Conservation (phyloP, 2,888 invertebrate species). For the Emmelina monodactyla region DNA sequence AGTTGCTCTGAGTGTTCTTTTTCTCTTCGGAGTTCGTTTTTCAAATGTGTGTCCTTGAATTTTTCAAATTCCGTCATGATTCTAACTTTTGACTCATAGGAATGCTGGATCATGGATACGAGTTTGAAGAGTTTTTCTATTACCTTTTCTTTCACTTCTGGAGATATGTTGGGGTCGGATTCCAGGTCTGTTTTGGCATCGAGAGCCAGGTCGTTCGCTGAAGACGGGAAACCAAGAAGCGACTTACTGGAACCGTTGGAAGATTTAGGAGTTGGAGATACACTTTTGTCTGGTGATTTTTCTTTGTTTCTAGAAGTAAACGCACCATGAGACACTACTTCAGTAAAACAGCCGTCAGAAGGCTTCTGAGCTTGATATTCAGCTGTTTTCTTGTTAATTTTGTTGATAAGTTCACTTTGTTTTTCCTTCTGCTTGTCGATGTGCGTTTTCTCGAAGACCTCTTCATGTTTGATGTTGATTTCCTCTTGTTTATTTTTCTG, state of each 20-base stretch:
- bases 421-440: slow-evolving; percentile 47
- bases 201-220: slow-evolving; percentile 52
- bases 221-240: slow-evolving; percentile 50
- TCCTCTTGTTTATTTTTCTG: slow-evolving; percentile 15
- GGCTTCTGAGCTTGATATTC: slow-evolving; percentile 50
- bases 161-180: slow-evolving; percentile 47
- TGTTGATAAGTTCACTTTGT: slow-evolving; percentile 43
- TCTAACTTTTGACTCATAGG: slow-evolving; percentile 54
- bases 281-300: slow-evolving; percentile 28
- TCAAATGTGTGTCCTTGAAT: slow-evolving; percentile 49
- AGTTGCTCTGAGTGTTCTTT: slow-evolving; percentile 54
- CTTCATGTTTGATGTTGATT: slow-evolving; percentile 30
- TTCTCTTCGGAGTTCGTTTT: slow-evolving; percentile 45
- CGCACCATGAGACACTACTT: slow-evolving; percentile 52
- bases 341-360: slow-evolving; percentile 51
- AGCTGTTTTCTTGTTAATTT: slow-evolving; percentile 46
- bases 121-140: slow-evolving; percentile 48
- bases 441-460: slow-evolving; percentile 37
- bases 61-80: slow-evolving; percentile 53
- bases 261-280: slow-evolving; percentile 22
- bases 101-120: slow-evolving; percentile 55
- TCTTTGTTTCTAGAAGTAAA: slow-evolving; percentile 40
- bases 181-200: slow-evolving; percentile 56
- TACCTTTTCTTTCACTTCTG: slow-evolving; percentile 50
- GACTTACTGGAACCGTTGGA: slow-evolving; percentile 34